Base-by-base conservation (phyloP, 1,140 invertebrate genomes). In the Cotesia chilonis region DNA sequence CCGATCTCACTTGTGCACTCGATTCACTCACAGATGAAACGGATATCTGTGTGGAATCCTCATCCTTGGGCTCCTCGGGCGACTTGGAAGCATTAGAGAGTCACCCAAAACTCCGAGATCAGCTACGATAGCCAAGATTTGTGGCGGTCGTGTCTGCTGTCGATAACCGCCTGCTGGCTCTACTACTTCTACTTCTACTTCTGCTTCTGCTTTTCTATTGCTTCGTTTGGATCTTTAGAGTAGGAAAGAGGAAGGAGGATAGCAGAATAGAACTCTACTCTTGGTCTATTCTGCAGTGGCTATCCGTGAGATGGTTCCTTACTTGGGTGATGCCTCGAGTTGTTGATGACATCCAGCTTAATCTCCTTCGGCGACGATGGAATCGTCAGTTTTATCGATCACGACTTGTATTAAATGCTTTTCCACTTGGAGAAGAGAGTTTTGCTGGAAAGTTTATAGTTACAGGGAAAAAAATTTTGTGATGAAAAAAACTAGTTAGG, bases 101-200 rank as follows among this genome's bases (percentile, higher is more conserved):
- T 80, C 77, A 82, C 83, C 81, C 81, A 84, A 83, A 84, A 85
- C 78, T 79, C 73, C 78, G 75, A 81, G 84, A 85, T 85, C 75
- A 28, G 28, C 73, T 72, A 73, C 80, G 84, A 85, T 85, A 85
- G 79, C 73, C 72, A 77, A 82, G 83, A 85, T 85, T 85, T 85
- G 83, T 85, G 80, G 81, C 76, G 79, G 80, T 80, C 78, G 77
- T 79, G 83, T 79, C 77, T 80, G 76, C 81, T 77, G 70, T 72
- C 70, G 83, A 85, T 84, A 85, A 85, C 82, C 80, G 55, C 38
- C 70, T 68, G 60, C 72, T 75, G 73, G 65, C 70, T 64, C 70
- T 76, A 68, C 74, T 66, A 72, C 68, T 68, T 54, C 73, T 70
- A 17, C 37, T 61, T 64, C 63, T 63, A 47, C 52, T 63, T 20